Evolutionary conservation across 2,888 invertebrate species (phyloP).

Genomic region (Pogonocherus hispidulus): DNA sequence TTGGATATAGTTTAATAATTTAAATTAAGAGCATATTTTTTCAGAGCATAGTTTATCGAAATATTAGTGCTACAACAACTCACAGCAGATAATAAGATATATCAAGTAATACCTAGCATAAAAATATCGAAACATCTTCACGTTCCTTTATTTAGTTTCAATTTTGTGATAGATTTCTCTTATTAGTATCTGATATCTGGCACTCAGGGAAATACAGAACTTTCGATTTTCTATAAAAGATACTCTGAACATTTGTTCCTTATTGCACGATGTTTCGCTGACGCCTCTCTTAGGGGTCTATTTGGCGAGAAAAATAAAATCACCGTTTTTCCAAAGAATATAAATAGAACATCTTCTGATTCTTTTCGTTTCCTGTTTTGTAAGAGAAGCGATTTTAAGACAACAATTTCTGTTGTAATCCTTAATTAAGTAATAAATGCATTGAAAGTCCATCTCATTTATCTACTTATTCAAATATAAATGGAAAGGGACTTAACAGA

Average conservation of each 20-base stretch:
- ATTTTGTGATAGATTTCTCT: constrained; percentile 16
- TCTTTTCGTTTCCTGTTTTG: neutral
- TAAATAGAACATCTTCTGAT: neutral
- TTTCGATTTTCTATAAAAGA: constrained; percentile 16
- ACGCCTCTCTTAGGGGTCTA: constrained; percentile 11
- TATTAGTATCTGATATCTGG: constrained; percentile 8
- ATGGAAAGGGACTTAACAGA: too few species aligned
- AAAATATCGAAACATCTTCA: neutral
- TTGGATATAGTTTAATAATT: too few species aligned
- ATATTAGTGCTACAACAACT: too few species aligned
- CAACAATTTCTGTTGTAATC: neutral
- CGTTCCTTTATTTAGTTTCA: constrained; percentile 11
- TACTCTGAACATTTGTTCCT: constrained; percentile 14
- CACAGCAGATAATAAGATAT: neutral
- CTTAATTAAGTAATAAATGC: too few species aligned
- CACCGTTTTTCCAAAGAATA: neutral
- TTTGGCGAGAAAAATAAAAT: constrained; percentile 13
- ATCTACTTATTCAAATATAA: too few species aligned
- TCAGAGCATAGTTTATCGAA: too few species aligned
- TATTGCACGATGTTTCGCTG: constrained; percentile 16
- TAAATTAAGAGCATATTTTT: too few species aligned
- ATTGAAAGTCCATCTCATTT: too few species aligned
- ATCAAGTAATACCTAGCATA: neutral
- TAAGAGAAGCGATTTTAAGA: neutral
- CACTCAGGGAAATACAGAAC: constrained; percentile 2